These are phyloP conservation scores for Lepidochrysops patricia DNA, from an alignment of 2,888 invertebrate genomes.

Conservation along the genomic window DNA sequence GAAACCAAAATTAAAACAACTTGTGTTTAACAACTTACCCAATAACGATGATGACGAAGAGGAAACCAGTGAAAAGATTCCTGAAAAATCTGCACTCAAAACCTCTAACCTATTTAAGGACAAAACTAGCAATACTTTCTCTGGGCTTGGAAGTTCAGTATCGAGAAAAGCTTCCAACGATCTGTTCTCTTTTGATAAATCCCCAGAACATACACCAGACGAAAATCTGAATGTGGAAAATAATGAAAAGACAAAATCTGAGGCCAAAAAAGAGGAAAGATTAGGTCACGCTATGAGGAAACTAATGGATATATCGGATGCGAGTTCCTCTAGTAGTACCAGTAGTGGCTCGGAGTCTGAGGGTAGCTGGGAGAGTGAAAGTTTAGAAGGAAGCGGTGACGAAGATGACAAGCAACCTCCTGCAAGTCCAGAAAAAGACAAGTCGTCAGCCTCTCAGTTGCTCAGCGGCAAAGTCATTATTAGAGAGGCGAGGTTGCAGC, in stretches of 20 bases:
- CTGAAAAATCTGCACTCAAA: constrained; percentile 44
- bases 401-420: constrained; percentile 54
- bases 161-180: constrained; percentile 49
- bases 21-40: constrained; percentile 60
- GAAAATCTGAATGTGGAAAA: constrained; percentile 57
- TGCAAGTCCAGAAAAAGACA: constrained; percentile 63
- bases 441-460: constrained; percentile 61
- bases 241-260: constrained; percentile 47
- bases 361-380: constrained; percentile 64
- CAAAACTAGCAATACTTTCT: constrained; percentile 59
- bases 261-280: constrained; percentile 53
- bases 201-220: constrained; percentile 49
- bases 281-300: constrained; percentile 65
- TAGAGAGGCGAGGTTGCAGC: constrained; percentile 79
- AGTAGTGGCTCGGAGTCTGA: constrained; percentile 64
- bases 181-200: constrained; percentile 62
- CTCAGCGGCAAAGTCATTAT: constrained; percentile 80
- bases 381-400: constrained; percentile 50
- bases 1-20: constrained; percentile 63
- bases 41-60: constrained; percentile 53
- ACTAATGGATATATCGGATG: constrained; percentile 67
- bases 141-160: constrained; percentile 39
- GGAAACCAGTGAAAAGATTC: constrained; percentile 43
- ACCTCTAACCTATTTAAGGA: constrained; percentile 60
- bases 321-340: constrained; percentile 60